These are phyloP conservation scores for Oegoconia quadripuncta DNA, from an alignment of 2,888 invertebrate genomes.

Conservation along the genomic window DNA sequence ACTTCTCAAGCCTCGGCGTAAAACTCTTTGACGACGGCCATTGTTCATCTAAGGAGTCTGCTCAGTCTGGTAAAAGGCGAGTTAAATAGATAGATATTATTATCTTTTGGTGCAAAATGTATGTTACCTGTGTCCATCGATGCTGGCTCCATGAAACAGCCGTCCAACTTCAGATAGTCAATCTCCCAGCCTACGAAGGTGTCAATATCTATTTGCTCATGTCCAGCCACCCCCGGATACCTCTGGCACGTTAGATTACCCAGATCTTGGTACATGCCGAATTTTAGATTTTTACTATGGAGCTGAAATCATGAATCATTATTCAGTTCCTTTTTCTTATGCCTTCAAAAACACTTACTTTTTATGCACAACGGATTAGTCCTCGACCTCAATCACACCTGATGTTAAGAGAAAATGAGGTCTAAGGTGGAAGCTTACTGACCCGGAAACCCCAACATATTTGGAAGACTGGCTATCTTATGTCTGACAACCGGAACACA, in stretches of 20 bases:
- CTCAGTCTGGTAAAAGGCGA: too few species aligned
- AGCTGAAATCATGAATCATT: slow-evolving; percentile 65
- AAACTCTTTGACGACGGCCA: too few species aligned
- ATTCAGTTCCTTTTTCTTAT: background rate
- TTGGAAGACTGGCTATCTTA: too few species aligned
- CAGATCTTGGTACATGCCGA: slow-evolving; percentile 91
- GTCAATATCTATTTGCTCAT: slow-evolving; percentile 83
- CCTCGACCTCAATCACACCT: slow-evolving; percentile 1
- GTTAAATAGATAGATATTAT: too few species aligned
- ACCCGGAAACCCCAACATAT: too few species aligned
- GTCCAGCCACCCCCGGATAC: slow-evolving; percentile 85
- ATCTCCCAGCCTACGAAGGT: slow-evolving; percentile 89
- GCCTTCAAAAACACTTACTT: background rate
- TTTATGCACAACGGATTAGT: too few species aligned
- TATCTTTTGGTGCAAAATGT: too few species aligned
- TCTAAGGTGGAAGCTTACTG: too few species aligned
- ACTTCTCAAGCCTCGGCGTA: too few species aligned
- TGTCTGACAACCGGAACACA: too few species aligned
- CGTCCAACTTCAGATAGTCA: slow-evolving; percentile 91
- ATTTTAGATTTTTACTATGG: slow-evolving; percentile 85
- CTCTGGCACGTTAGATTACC: slow-evolving; percentile 88
- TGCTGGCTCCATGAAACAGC: slow-evolving; percentile 82
- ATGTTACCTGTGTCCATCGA: slow-evolving; percentile 79
- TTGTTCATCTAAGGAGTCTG: too few species aligned
- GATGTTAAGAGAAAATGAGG: background rate